Base-by-base conservation (phyloP, 2,113 vertebrate genomes). In the Microtus montanus region DNA sequence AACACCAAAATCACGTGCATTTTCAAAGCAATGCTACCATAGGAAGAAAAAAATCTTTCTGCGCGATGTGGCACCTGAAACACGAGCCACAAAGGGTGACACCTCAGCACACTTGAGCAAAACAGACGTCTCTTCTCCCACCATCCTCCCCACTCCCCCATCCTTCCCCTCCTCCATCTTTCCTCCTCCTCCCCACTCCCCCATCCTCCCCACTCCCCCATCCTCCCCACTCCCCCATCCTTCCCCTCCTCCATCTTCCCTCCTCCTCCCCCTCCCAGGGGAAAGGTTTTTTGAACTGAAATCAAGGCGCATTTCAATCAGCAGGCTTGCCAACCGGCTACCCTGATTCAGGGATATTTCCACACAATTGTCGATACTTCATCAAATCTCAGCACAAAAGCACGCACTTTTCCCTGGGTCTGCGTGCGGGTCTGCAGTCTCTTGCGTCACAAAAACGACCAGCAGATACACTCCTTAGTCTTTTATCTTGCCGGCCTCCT, bases 21-120 rank as follows among this genome's bases (percentile, higher is more conserved):
- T 91, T 79, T 68, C 90, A 94, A 94, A 91, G 38, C 93, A 83
- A 38, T 54, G 66, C 54, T 64, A 87, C 4, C 28, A 4, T 19
- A 22, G 17, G 7, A 5, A 9, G 19, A 44, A 71, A 44, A 71
- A 38, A 49, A 84, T 71, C 52, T 33, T 87, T 79, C 74, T 79
- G 24, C 22, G 3, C 19, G 24, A 15, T 87, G 38, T 11, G 30
- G 52, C 14, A 1, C 22, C 14, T 52, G 20, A 71, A 80, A 71
- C 12, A 33, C 30, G 22, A 47, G 54, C 30, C 19, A 0, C 38
- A 61, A 88, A 87, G 28, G 3, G 10, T 22, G 70, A n/a, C 19
- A 35, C 64, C 64, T 28, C 35, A 4, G 13, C n/a, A 22, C 20
- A 35, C 30, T 41, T 58, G 26, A 7, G 49, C 38, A 80, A 44